These are phyloP conservation scores for Gopherus evgoodei DNA, from an alignment of 2,113 vertebrate genomes.

Conservation along the genomic window DNA sequence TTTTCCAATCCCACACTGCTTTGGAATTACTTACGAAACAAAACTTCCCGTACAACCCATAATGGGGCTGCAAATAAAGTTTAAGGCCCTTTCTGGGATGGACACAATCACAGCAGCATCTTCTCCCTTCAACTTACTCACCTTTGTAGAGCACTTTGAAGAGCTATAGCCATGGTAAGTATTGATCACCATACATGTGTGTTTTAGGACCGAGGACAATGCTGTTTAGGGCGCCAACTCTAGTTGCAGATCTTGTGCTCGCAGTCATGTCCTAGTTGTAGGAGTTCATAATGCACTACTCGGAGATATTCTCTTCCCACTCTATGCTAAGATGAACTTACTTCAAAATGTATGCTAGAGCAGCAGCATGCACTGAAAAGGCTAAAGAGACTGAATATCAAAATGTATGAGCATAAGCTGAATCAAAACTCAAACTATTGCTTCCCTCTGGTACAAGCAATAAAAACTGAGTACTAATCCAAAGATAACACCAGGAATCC, in stretches of 20 bases:
- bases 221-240: background rate
- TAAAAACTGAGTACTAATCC: background rate
- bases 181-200: accelerated
- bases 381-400: slow-evolving; percentile 32
- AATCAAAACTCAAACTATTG: background rate
- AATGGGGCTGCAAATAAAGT: background rate
- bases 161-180: background rate
- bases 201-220: background rate
- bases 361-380: slow-evolving; percentile 11
- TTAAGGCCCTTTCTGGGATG: background rate
- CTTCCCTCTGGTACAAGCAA: slow-evolving; percentile 2
- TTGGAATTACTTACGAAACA: background rate
- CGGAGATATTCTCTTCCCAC: accelerated
- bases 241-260: background rate
- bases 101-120: accelerated
- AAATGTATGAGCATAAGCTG: background rate
- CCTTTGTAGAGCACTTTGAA: background rate
- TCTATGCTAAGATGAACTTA: background rate
- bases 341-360: background rate
- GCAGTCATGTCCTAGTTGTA: background rate
- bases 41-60: background rate
- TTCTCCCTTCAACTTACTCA: background rate
- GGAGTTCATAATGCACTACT: accelerated
- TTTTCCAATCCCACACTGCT: background rate
- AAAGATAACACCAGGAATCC: background rate